Percentiles rank a stretch among this genome's conserved stretches.
phyloP scores from a whole-genome alignment of 2,113 vertebrate species.

The Prochilodus magdalenae region DNA sequence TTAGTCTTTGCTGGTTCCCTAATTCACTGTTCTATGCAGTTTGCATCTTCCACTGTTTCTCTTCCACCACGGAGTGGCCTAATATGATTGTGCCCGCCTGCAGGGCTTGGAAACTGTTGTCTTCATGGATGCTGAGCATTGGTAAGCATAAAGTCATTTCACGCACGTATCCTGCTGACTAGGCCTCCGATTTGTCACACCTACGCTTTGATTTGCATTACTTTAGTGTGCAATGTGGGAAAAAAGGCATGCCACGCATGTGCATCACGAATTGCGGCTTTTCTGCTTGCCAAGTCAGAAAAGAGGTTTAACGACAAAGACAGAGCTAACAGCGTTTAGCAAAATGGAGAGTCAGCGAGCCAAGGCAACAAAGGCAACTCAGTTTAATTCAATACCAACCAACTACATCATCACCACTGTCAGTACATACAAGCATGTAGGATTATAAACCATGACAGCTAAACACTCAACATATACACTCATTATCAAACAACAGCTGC shows the following conservation, averaged over 20 bases:
- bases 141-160: neutral
- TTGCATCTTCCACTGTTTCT: neutral
- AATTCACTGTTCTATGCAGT: no score
- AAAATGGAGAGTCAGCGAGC: neutral
- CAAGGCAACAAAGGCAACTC: neutral
- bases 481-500: no score
- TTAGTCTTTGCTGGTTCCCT: neutral
- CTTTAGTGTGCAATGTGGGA: neutral
- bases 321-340: neutral
- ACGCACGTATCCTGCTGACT: neutral
- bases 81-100: neutral
- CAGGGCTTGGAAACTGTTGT: neutral
- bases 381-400: neutral
- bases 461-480: no score
- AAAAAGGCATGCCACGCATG: no score
- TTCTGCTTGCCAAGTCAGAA: neutral
- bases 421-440: neutral
- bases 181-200: neutral
- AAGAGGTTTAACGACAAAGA: no score
- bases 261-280: neutral
- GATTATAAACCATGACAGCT: no score
- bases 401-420: neutral
- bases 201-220: slow-evolving; percentile 16
- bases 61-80: neutral
- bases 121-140: neutral